Percentiles rank a stretch among this genome's conserved stretches.
Conservation (phyloP, 2,888 invertebrate genomes). For the Ectemnius continuus region DNA sequence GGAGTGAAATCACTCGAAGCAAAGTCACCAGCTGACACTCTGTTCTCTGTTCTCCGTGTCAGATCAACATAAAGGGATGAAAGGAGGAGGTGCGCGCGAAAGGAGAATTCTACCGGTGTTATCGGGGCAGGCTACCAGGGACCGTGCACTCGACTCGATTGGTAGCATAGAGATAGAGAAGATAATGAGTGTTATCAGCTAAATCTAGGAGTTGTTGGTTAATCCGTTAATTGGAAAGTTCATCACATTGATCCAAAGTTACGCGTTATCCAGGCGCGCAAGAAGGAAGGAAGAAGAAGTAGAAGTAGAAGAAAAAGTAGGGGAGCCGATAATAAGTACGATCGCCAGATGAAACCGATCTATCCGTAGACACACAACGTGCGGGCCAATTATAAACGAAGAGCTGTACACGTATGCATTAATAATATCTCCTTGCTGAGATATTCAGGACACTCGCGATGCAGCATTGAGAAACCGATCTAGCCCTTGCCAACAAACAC, state of each 20-base stretch:
- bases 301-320: conserved; percentile 10
- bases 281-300: too few species aligned
- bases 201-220: too few species aligned
- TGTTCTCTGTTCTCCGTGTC: conserved; percentile 47
- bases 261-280: not conserved
- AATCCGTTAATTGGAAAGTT: not conserved
- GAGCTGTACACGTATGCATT: conserved; percentile 67
- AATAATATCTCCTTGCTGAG: conserved; percentile 71
- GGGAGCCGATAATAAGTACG: conserved; percentile 24
- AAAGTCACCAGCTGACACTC: too few species aligned
- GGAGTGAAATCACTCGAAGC: too few species aligned
- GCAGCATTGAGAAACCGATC: conserved; percentile 68
- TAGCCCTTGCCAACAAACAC: conserved; percentile 67
- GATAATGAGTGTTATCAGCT: too few species aligned
- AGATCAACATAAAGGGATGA: conserved; percentile 28
- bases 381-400: conserved; percentile 73
- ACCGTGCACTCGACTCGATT: too few species aligned
- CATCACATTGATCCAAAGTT: not conserved
- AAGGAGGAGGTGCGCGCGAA: conserved; percentile 17
- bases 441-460: conserved; percentile 71
- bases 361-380: conserved; percentile 75
- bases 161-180: too few species aligned
- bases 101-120: too few species aligned
- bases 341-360: conserved; percentile 45
- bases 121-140: too few species aligned